Conservation (phyloP, 92 coral and sea anemone species). For the Phymanthus crucifer region DNA sequence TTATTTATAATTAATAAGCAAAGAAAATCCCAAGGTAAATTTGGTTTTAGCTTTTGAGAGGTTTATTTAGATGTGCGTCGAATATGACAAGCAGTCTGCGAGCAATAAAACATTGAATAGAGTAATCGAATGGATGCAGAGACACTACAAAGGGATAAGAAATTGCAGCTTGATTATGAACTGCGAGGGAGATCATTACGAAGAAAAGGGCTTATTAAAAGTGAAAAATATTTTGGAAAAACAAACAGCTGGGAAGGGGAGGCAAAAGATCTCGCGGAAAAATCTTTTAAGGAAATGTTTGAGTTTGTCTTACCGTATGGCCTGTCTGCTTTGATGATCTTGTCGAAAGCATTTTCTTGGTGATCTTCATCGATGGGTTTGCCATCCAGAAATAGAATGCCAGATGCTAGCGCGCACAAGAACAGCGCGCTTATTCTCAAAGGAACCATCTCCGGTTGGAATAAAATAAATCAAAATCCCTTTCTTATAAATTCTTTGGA, state of each 20-base stretch:
- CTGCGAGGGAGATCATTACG: background rate
- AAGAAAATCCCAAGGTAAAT: background rate
- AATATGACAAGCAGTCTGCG: background rate
- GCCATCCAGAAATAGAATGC: background rate
- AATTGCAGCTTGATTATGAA: background rate
- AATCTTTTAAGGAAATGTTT: background rate
- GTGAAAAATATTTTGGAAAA: background rate
- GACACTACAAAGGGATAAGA: background rate
- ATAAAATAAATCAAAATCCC: background rate
- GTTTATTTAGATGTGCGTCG: background rate
- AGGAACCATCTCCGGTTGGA: background rate
- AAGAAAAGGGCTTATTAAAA: background rate
- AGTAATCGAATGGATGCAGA: background rate
- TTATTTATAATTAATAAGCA: background rate
- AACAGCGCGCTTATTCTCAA: background rate
- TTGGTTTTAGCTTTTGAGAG: background rate
- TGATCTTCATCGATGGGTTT: background rate
- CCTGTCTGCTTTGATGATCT: background rate
- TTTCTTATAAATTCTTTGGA: background rate
- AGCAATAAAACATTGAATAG: background rate
- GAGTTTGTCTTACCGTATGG: background rate
- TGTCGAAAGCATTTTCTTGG: constrained; percentile 19
- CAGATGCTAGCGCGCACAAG: background rate
- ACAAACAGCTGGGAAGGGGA: background rate
- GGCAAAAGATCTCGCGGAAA: background rate